phyloP scores from a whole-genome alignment of 2,797 vertebrate species.

The Cuculus canorus region DNA sequence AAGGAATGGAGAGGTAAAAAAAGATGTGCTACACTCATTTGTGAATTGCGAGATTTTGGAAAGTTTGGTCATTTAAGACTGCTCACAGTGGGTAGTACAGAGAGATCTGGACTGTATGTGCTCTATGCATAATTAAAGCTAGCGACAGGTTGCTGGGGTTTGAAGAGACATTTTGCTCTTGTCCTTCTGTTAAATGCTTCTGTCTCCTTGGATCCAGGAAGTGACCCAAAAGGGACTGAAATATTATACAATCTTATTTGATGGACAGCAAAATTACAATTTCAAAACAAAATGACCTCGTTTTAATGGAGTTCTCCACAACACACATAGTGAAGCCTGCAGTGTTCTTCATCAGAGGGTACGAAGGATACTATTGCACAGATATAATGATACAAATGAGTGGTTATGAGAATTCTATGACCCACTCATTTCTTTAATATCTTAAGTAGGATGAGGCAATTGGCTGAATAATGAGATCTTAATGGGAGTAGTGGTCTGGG shows the following conservation, averaged over 20 bases:
- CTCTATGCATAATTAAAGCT: neutral
- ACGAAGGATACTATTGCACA: neutral
- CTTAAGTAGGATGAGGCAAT: constrained; percentile 52
- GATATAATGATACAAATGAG: constrained; percentile 35
- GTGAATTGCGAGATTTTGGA: neutral
- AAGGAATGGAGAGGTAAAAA: neutral
- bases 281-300: neutral
- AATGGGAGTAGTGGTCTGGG: constrained; percentile 44
- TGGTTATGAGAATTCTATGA: constrained; percentile 61
- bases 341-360: constrained; percentile 12
- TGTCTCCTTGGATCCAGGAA: neutral
- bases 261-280: neutral
- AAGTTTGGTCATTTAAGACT: neutral
- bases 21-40: neutral
- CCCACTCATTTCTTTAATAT: constrained; percentile 51
- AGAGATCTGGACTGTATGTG: neutral
- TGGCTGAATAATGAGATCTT: constrained; percentile 60
- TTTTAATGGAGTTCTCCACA: constrained; percentile 9
- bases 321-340: neutral
- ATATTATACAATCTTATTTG: neutral
- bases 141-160: neutral
- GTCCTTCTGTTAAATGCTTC: neutral
- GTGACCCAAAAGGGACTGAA: neutral
- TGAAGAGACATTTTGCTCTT: neutral
- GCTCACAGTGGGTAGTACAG: neutral